These are phyloP conservation scores for Colossoma macropomum DNA, from an alignment of 2,113 vertebrate species.

Conservation along the genomic window DNA sequence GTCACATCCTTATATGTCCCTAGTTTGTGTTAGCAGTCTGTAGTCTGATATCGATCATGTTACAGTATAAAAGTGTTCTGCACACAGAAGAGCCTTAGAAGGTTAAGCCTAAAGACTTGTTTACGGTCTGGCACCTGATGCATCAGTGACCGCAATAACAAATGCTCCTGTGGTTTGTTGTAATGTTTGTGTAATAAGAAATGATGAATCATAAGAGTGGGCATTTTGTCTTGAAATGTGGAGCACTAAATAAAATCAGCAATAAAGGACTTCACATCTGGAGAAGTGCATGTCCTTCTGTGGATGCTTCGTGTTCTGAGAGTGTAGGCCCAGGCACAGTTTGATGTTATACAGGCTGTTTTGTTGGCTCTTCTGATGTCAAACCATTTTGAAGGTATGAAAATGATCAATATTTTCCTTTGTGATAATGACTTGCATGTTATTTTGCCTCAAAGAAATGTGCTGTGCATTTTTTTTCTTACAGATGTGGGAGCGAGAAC, in stretches of 20 bases:
- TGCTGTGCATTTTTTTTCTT: not conserved
- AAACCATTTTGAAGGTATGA: not conserved
- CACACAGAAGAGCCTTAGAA: not conserved
- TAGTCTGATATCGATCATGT: not conserved
- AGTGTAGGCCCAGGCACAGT: not conserved
- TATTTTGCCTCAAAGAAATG: not conserved
- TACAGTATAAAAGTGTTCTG: not conserved
- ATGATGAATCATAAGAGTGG: not conserved
- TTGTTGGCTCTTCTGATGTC: not conserved
- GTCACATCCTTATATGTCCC: not conserved
- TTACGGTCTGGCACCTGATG: constrained; percentile 11
- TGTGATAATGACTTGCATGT: not conserved
- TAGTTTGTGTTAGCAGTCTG: not conserved
- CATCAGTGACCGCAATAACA: constrained; percentile 12
- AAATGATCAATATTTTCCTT: not conserved
- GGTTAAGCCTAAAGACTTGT: constrained; percentile 8
- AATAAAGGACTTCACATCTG: not conserved
- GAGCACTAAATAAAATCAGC: not conserved
- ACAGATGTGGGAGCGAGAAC: not conserved
- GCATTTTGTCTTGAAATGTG: not conserved
- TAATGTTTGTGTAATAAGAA: not conserved
- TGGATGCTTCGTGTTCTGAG: not conserved
- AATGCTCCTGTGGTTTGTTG: not conserved
- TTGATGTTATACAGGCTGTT: not conserved
- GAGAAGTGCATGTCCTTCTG: not conserved